Conservation (phyloP, 2,797 vertebrate genomes). For the Microcaecilia unicolor region DNA sequence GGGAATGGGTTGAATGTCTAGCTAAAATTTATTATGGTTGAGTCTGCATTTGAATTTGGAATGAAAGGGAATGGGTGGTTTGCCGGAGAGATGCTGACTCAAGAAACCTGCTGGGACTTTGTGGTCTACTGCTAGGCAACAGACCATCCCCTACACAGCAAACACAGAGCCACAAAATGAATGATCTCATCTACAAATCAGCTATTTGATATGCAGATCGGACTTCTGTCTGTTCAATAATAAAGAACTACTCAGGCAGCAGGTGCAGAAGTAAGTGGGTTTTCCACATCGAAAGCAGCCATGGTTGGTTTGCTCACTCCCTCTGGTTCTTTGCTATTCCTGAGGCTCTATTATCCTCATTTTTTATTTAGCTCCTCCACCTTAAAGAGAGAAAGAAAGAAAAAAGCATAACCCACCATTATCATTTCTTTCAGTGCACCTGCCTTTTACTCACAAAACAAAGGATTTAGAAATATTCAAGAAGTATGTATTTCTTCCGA, state of each 20-base stretch:
- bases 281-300: slow-evolving; percentile 34
- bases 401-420: slow-evolving; percentile 23
- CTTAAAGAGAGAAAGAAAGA: no score
- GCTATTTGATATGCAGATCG: slow-evolving; percentile 69
- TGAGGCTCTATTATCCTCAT: slow-evolving; percentile 36
- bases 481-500: no score
- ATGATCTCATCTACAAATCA: slow-evolving; percentile 61
- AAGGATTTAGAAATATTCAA: no score
- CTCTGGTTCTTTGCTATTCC: slow-evolving; percentile 31
- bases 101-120: slow-evolving; percentile 71
- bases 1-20: slow-evolving; percentile 49
- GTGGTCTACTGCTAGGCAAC: slow-evolving; percentile 59
- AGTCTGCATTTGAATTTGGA: slow-evolving; percentile 57
- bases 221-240: slow-evolving; percentile 39
- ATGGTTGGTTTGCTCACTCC: slow-evolving; percentile 16
- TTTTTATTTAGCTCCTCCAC: slow-evolving; percentile 35
- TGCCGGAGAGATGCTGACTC: slow-evolving; percentile 42
- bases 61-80: slow-evolving; percentile 51
- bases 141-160: slow-evolving; percentile 45
- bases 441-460: no score
- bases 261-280: slow-evolving; percentile 54
- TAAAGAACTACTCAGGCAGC: slow-evolving; percentile 38
- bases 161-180: slow-evolving; percentile 47
- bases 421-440: slow-evolving; percentile 3
- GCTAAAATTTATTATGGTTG: slow-evolving; percentile 58